These are phyloP conservation scores for Hucho hucho DNA, from an alignment of 2,113 vertebrate species.

Conservation along the genomic window DNA sequence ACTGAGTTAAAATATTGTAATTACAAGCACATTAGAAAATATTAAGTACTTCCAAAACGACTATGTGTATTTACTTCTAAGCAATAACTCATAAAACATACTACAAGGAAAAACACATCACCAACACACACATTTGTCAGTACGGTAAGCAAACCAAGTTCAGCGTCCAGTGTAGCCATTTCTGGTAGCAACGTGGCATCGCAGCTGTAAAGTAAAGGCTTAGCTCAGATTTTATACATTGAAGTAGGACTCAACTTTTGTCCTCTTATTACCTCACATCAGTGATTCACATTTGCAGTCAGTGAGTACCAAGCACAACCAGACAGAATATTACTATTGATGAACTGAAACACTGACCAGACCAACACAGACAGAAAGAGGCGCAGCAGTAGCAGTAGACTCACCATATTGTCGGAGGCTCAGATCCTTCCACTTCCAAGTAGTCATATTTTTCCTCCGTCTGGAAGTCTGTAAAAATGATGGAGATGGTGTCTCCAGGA, in stretches of 20 bases:
- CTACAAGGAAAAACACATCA: neutral
- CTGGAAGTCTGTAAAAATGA: conserved; percentile 99
- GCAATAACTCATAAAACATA: neutral
- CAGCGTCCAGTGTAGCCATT: too few species aligned
- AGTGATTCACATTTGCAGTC: too few species aligned
- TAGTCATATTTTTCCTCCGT: conserved; percentile 99
- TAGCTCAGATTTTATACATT: too few species aligned
- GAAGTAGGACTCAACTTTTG: too few species aligned
- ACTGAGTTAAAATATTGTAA: conserved; percentile 56
- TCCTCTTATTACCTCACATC: too few species aligned
- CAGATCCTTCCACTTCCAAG: conserved; percentile 97
- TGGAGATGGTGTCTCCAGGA: conserved; percentile 96
- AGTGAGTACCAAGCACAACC: neutral
- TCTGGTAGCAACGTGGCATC: neutral
- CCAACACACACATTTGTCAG: neutral
- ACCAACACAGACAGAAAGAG: neutral
- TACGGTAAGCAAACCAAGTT: neutral
- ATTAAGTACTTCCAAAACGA: conserved; percentile 3
- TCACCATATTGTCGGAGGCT: conserved; percentile 96
- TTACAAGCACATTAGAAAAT: conserved; percentile 51
- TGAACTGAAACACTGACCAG: neutral
- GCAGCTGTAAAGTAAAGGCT: neutral
- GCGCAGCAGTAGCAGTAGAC: conserved; percentile 47
- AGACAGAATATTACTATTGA: neutral
- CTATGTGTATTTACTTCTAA: neutral